Percentiles rank a stretch among this genome's conserved stretches.
Evolutionary conservation across 2,797 vertebrate genomes (phyloP).

Genomic region (Microcaecilia unicolor): DNA sequence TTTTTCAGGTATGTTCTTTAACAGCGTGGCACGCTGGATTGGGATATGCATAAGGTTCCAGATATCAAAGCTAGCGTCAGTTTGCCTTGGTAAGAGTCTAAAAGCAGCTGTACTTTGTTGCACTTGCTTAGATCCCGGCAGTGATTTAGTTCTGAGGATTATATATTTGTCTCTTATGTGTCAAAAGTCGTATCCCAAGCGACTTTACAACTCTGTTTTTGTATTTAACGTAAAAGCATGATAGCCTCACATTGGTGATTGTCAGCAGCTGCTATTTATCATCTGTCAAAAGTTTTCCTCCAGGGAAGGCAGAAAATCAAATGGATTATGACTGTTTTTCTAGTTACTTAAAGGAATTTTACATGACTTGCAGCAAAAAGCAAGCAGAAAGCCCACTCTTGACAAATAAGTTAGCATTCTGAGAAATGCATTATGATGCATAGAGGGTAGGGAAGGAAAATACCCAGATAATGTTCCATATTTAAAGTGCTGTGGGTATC

Average conservation of each 20-base stretch:
- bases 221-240: slow-evolving; percentile 79
- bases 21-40: slow-evolving; percentile 11
- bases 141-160: slow-evolving; percentile 66
- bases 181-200: slow-evolving; percentile 79
- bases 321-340: slow-evolving; percentile 82
- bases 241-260: slow-evolving; percentile 78
- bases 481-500: slow-evolving; percentile 37
- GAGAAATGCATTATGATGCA: slow-evolving; percentile 40
- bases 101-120: slow-evolving; percentile 60
- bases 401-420: slow-evolving; percentile 73
- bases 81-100: slow-evolving; percentile 53
- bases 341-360: slow-evolving; percentile 78
- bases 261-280: slow-evolving; percentile 89
- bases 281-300: slow-evolving; percentile 84
- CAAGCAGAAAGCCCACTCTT: slow-evolving; percentile 63
- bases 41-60: slow-evolving; percentile 37
- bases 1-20: slow-evolving; percentile 17
- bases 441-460: slow-evolving; percentile 30
- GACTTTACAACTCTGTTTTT: slow-evolving; percentile 79
- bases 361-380: slow-evolving; percentile 70
- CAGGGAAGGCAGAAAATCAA: slow-evolving; percentile 83
- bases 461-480: slow-evolving; percentile 28
- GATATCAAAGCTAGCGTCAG: slow-evolving; percentile 58
- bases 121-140: slow-evolving; percentile 55
- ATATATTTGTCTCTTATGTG: slow-evolving; percentile 66